Evolutionary conservation across 1,140 invertebrate genomes (phyloP), one percentile per base, ranked within the genome.

Genomic region (Bicyclus anynana): DNA sequence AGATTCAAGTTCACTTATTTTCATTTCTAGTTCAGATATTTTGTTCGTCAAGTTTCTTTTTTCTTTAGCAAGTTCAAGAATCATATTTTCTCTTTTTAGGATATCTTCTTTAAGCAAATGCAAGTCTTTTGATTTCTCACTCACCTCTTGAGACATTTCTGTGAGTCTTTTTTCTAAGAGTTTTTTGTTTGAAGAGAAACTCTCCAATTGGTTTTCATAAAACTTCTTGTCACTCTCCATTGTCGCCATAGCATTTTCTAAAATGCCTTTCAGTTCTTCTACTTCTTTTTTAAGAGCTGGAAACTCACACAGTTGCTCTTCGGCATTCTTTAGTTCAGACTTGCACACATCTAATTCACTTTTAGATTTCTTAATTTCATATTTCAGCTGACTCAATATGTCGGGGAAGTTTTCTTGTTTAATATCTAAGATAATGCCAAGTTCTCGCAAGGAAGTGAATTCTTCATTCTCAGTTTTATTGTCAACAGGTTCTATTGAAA

Each of bases 31-130:
- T 66, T 90, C 84, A 23, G 80, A 69, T 2, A 90, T 72, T 65
- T 84, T 84, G 23, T 85, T 83, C 12, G 89, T 89, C 16, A 92
- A 59, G 47, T 83, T 89, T 5, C 81, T 77, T 71, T 92, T 91
- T 54, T 92, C 91, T 69, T 86, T 89, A 6, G 89, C 89, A n/a
- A 93, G 74, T 67, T 91, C 90, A 40, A 90, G 72, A 16, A 92
- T 86, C 80, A 93, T 91, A 26, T 91, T 91, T 74, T 93, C 91
- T 57, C 91, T 90, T 20, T 90, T 74, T 17, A 90, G 73, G 35
- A 92, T 90, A 60, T 92, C 92, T 55, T 90, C 87, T 75, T 90
- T 91, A 5, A 92, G 83, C 47, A 90, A 74, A 52, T 91, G 75
- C 7, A 93, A 66, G 62, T 93, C 91, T 38, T 91, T 90, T 2